Base-by-base conservation (phyloP, 2,113 vertebrate species). In the Hippotragus niger region DNA sequence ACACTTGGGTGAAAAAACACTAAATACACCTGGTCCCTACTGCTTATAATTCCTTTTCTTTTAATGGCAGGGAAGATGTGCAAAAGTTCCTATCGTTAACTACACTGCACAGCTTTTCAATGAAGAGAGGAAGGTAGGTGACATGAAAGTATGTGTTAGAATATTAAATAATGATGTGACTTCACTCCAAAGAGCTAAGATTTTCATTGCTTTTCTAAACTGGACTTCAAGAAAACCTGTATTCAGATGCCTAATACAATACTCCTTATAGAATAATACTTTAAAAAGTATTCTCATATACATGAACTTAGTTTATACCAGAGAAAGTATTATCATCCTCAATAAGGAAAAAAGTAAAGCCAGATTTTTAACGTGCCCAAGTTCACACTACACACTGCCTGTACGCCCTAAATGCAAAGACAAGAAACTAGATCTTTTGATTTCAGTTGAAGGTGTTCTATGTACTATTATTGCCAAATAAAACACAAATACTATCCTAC, bases 161-260 rank as follows among this genome's bases (percentile, higher is more conserved):
- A 86, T 92, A 87, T 58, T 94, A 94, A 93, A 83, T 80, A 94
- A 25, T 90, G 81, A 94, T 53, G 40, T 67, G 80, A 91, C 88
- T 91, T 92, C 33, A 90, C 83, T 58, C 36, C 12, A 78, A 45
- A 21, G 19, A 90, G 23, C 53, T 96, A 94, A 43, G 33, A 96
- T 45, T 91, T 80, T 64, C 64, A 91, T 5, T 96, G 55, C 33
- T 94, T 55, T 80, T 92, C 87, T 86, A 90, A 95, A 91, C 3
- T 45, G 4, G 40, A 78, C 29, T 93, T 94, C 5, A 57, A 92
- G 36, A 74, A 74, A 96, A 81, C 14, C 58, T 47, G 14, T 85
- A 82, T 60, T 60, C 50, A 67, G 67, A 92, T 64, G 27, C 53
- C 52, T 13, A 71, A 52, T 93, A 12, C 16, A 62, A 90, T n/a